A percentile compares a stretch with the other conserved stretches of the same genome.
Evolutionary conservation across 2,888 invertebrate genomes (phyloP).

Genomic region (Ptilodon capucinus): DNA sequence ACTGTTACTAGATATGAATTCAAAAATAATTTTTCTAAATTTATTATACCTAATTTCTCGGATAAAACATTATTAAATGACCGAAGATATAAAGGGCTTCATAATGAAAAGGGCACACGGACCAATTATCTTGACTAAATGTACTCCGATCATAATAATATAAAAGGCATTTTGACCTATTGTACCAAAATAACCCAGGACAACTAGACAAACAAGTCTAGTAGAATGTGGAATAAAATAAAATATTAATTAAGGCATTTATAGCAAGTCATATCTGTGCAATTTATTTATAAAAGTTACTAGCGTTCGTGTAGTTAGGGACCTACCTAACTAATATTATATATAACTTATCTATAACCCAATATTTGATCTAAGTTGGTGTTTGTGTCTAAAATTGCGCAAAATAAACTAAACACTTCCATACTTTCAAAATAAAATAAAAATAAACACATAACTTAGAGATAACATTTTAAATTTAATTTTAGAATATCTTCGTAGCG

Average conservation of each 20-base stretch:
- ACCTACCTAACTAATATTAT: no score
- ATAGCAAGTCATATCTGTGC: no score
- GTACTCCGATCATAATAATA: background rate
- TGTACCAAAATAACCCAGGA: background rate
- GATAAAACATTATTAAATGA: slow-evolving; percentile 27
- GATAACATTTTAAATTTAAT: background rate
- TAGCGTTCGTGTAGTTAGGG: no score
- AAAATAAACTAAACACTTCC: no score
- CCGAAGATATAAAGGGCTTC: background rate
- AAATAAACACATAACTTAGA: background rate
- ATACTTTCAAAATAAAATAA: background rate
- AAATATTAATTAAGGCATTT: background rate
- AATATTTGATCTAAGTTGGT: no score
- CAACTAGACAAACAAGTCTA: background rate
- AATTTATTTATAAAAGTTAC: no score
- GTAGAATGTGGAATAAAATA: background rate
- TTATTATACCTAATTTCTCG: slow-evolving; percentile 27
- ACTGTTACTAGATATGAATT: no score
- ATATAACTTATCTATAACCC: no score
- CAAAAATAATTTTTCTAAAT: no score
- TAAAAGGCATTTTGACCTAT: background rate
- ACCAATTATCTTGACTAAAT: background rate
- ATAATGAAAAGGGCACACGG: background rate
- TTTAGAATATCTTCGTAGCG: background rate
- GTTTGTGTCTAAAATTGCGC: no score